phyloP scores from a whole-genome alignment of 2,113 vertebrate genomes.

The Clarias macrocephalus region DNA sequence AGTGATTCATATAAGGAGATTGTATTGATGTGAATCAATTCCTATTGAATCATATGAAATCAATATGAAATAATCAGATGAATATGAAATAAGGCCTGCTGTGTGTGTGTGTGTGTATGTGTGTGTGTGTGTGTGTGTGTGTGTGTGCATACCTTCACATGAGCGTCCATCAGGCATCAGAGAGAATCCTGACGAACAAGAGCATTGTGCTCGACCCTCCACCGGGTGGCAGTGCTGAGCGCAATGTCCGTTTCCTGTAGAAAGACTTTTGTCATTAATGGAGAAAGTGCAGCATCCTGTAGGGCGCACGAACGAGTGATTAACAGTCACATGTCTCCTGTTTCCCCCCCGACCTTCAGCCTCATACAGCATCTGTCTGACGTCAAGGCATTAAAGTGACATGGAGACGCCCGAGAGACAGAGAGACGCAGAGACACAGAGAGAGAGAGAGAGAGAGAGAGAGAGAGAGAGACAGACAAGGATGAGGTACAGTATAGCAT shows the following conservation, averaged over 20 bases:
- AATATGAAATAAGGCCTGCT: neutral
- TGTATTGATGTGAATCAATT: neutral
- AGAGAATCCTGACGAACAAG: slow-evolving; percentile 82
- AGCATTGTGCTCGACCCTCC: slow-evolving; percentile 72
- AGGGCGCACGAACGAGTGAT: slow-evolving; percentile 37
- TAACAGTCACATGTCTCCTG: slow-evolving; percentile 13
- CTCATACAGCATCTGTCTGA: slow-evolving; percentile 57
- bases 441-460: neutral
- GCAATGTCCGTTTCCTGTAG: slow-evolving; percentile 80
- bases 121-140: slow-evolving; percentile 7
- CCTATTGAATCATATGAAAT: neutral
- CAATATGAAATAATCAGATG: neutral
- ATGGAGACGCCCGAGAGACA: neutral
- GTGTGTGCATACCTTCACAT: slow-evolving; percentile 78
- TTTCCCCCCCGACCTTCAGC: slow-evolving; percentile 55
- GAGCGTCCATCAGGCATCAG: slow-evolving; percentile 77
- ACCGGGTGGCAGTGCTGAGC: slow-evolving; percentile 74
- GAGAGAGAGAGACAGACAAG: neutral
- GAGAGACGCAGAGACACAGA: neutral
- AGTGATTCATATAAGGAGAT: too few species aligned
- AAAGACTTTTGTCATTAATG: slow-evolving; percentile 42
- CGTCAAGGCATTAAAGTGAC: neutral
- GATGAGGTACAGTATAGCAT: neutral
- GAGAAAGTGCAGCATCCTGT: slow-evolving; percentile 31
- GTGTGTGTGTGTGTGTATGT: neutral